Conservation (phyloP, 2,797 vertebrate species). For the Rhynchotus rufescens region DNA sequence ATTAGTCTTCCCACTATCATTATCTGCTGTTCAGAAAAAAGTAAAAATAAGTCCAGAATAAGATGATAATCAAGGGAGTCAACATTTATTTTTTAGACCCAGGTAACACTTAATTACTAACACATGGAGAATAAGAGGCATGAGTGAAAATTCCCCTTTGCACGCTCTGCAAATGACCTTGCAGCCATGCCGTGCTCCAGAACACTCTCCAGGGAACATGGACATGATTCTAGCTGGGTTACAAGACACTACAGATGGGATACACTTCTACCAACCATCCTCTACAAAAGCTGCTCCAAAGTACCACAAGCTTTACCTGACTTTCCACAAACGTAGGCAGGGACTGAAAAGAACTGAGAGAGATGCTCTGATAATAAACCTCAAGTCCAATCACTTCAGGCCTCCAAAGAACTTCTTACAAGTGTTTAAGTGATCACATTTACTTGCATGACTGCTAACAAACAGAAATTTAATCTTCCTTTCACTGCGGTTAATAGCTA, state of each 20-base stretch:
- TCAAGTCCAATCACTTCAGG: not conserved
- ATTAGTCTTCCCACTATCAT: not conserved
- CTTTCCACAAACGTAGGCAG: rapidly evolving
- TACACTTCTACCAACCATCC: rapidly evolving
- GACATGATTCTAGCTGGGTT: not conserved
- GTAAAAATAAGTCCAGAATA: not conserved
- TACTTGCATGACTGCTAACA: not conserved
- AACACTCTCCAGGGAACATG: not conserved
- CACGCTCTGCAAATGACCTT: not conserved
- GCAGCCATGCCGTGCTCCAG: not conserved
- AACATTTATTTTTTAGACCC: not conserved
- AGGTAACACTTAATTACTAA: not conserved
- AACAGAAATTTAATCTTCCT: not conserved
- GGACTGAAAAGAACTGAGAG: not conserved
- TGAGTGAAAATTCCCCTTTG: rapidly evolving
- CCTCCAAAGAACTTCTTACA: not conserved
- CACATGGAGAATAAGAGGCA: not conserved
- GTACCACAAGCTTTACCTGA: not conserved
- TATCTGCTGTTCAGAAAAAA: not conserved
- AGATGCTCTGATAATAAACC: not conserved
- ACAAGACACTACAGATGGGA: not conserved
- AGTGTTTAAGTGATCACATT: not conserved
- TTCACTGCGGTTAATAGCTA: not conserved
- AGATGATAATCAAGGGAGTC: not conserved
- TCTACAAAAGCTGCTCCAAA: not conserved